Evolutionary conservation across 2,797 vertebrate species (phyloP).

Genomic region (Pangasius larnaudii): DNA sequence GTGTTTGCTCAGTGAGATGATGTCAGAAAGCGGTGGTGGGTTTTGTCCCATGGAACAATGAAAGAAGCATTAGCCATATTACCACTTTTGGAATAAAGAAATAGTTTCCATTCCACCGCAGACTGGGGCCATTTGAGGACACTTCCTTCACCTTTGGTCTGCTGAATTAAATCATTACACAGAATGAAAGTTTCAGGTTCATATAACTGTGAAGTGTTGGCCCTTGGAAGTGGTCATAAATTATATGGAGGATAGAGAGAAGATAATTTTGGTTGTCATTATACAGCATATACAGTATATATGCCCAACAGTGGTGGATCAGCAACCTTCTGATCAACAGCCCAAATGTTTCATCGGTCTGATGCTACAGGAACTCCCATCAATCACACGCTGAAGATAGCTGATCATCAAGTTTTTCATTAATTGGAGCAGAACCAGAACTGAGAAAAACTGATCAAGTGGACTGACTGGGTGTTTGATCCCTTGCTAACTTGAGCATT

Average conservation of each 20-base stretch:
- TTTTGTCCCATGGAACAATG: background rate
- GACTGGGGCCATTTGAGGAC: background rate
- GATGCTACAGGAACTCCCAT: background rate
- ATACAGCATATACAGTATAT: background rate
- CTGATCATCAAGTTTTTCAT: background rate
- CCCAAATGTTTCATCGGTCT: background rate
- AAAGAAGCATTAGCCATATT: constrained; percentile 21
- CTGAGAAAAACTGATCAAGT: background rate
- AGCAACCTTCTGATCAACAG: background rate
- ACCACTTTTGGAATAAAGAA: background rate
- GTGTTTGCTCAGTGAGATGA: constrained; percentile 13
- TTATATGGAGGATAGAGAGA: background rate
- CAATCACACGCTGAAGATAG: background rate
- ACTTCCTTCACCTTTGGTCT: background rate
- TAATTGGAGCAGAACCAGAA: background rate
- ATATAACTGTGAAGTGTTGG: background rate
- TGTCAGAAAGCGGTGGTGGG: background rate
- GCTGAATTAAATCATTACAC: background rate
- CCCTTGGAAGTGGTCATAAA: background rate
- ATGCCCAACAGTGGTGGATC: background rate
- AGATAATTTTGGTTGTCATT: background rate
- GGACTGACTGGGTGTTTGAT: background rate
- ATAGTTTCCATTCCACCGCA: background rate
- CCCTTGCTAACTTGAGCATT: background rate
- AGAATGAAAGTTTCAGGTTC: background rate